Percentiles rank a stretch among this genome's conserved stretches.
These are phyloP conservation scores for Ferrisia virgata DNA, from an alignment of 2,888 invertebrate genomes.

Conservation along the genomic window DNA sequence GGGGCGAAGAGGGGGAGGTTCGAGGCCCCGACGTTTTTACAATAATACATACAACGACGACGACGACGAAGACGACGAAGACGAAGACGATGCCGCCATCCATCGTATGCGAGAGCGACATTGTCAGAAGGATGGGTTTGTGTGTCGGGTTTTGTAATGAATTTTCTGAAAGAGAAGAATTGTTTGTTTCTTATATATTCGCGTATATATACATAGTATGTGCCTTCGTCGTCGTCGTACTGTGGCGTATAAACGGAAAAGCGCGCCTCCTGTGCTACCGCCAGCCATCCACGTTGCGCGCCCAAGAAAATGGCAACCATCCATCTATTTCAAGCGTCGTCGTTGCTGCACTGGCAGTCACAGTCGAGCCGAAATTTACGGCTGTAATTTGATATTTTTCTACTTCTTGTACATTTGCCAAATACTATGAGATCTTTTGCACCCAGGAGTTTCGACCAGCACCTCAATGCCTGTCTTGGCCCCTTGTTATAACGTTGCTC, in stretches of 20 bases:
- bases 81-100: neutral
- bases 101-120: constrained; percentile 29
- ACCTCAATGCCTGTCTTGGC: too few species aligned
- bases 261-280: constrained; percentile 15
- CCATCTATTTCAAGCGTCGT: constrained; percentile 43
- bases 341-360: neutral
- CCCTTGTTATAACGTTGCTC: too few species aligned
- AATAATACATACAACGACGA: neutral
- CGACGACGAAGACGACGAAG: neutral
- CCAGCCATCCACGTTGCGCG: neutral
- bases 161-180: constrained; percentile 46
- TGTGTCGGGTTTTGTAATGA: constrained; percentile 42
- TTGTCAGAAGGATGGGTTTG: constrained; percentile 32
- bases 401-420: constrained; percentile 31
- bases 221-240: neutral
- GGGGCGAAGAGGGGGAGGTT: neutral
- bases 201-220: too few species aligned
- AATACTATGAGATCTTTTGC: too few species aligned
- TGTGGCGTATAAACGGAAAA: constrained; percentile 1
- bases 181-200: constrained; percentile 35
- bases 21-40: constrained; percentile 28
- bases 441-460: too few species aligned
- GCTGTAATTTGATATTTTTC: constrained; percentile 44
- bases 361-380: constrained; percentile 36
- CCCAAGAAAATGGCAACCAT: constrained; percentile 44